Percentiles rank a stretch among this genome's conserved stretches.
Evolutionary conservation across 2,113 vertebrate genomes (phyloP).

Genomic region (Megaleporinus macrocephalus): DNA sequence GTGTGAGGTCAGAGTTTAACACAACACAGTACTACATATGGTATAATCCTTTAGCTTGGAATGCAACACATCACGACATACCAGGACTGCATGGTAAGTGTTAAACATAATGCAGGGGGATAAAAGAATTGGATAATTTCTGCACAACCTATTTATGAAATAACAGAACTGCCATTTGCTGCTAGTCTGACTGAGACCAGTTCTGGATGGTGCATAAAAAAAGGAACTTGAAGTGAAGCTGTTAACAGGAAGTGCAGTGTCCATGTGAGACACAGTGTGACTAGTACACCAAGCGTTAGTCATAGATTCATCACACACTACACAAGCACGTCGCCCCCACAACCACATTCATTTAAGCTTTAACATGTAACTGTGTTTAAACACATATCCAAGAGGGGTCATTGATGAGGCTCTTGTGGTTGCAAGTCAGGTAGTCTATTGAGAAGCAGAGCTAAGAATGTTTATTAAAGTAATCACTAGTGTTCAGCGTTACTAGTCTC

Average conservation of each 20-base stretch:
- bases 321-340: constrained; percentile 11
- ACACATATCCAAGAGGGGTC: not conserved
- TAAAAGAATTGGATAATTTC: too few species aligned
- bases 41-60: too few species aligned
- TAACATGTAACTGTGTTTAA: not conserved
- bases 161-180: not conserved
- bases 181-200: not conserved
- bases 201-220: constrained; percentile 5
- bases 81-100: too few species aligned
- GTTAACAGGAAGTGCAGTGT: constrained; percentile 46
- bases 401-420: not conserved
- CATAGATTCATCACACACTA: constrained; percentile 35
- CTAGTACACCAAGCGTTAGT: constrained; percentile 41
- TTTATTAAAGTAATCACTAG: not conserved
- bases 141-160: not conserved
- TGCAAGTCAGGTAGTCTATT: too few species aligned
- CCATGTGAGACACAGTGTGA: constrained; percentile 29
- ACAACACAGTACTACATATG: too few species aligned
- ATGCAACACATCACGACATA: too few species aligned
- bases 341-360: not conserved
- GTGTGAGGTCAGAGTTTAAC: too few species aligned
- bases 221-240: constrained; percentile 52
- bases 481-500: too few species aligned
- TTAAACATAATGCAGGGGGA: too few species aligned
- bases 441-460: not conserved